phyloP scores from a whole-genome alignment of 2,888 invertebrate species.

The Isotomurus palustris region DNA sequence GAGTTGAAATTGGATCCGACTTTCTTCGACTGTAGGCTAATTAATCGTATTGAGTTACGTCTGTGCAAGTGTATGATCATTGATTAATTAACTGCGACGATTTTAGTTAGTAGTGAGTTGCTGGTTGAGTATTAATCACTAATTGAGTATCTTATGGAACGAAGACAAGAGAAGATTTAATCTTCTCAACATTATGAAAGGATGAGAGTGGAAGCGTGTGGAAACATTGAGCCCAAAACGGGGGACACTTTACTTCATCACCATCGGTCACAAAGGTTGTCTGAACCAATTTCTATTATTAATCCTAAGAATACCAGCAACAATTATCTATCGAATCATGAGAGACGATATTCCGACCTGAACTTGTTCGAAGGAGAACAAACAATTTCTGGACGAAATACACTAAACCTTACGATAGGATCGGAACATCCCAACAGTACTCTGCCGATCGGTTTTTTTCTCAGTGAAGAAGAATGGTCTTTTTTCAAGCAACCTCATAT shows the following conservation, averaged over 20 bases:
- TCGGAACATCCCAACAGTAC: neutral
- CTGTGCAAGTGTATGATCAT: too few species aligned
- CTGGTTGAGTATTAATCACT: neutral
- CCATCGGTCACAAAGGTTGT: slow-evolving; percentile 28
- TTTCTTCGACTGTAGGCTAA: too few species aligned
- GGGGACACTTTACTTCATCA: slow-evolving; percentile 20
- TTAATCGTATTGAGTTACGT: too few species aligned
- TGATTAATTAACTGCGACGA: too few species aligned
- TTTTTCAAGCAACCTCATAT: slow-evolving; percentile 35
- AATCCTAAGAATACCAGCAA: slow-evolving; percentile 16
- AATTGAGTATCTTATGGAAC: neutral
- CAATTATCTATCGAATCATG: slow-evolving; percentile 11
- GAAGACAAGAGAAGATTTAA: too few species aligned
- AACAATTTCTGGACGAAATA: slow-evolving; percentile 4
- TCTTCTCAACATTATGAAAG: slow-evolving; percentile 19
- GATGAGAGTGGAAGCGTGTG: slow-evolving; percentile 40
- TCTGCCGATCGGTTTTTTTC: slow-evolving; percentile 30
- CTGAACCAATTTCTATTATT: slow-evolving; percentile 19
- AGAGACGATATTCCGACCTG: slow-evolving; percentile 27
- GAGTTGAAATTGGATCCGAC: too few species aligned
- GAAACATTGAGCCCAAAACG: slow-evolving; percentile 38
- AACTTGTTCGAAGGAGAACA: slow-evolving; percentile 27
- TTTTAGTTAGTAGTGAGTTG: too few species aligned
- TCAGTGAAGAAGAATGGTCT: slow-evolving; percentile 41
- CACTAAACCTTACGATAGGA: slow-evolving; percentile 5